Evolutionary conservation across 2,888 invertebrate species (phyloP).

Genomic region (Rhagium mordax): DNA sequence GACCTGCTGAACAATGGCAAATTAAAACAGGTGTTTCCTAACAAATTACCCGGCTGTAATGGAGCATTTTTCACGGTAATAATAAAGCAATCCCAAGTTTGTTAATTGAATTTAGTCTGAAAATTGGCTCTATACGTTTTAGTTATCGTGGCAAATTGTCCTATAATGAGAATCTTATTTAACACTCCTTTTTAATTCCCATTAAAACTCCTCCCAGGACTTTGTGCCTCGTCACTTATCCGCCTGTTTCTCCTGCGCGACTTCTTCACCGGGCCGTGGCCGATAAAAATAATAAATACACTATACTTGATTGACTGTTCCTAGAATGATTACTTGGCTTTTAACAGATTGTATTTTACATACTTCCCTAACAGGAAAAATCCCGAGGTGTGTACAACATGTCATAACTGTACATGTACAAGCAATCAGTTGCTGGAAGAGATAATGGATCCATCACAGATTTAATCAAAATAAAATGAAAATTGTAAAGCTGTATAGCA

Average conservation of each 20-base stretch:
- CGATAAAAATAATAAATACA: slow-evolving; percentile 19
- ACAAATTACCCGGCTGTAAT: not conserved
- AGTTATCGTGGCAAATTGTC: not conserved
- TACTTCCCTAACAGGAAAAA: slow-evolving; percentile 17
- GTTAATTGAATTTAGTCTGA: not conserved
- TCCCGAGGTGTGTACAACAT: not conserved
- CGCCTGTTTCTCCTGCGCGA: not conserved
- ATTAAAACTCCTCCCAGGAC: slow-evolving; percentile 4
- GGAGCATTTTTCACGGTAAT: not conserved
- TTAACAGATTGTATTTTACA: slow-evolving; percentile 11
- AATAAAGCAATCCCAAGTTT: not conserved
- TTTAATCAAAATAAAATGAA: not conserved
- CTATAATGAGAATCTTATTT: slow-evolving; percentile 4
- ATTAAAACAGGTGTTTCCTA: not conserved
- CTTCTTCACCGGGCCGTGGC: not conserved
- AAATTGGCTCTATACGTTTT: not conserved
- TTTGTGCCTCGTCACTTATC: slow-evolving; percentile 18
- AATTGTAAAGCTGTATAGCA: not conserved
- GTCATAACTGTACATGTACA: not conserved
- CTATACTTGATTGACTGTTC: slow-evolving; percentile 26
- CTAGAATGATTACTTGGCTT: slow-evolving; percentile 26
- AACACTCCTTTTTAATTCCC: slow-evolving; percentile 3
- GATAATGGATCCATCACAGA: not conserved
- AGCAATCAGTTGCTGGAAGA: not conserved
- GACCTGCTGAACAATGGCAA: not conserved